Evolutionary conservation across 2,797 vertebrate species (phyloP).

Genomic region (Danio choprae): DNA sequence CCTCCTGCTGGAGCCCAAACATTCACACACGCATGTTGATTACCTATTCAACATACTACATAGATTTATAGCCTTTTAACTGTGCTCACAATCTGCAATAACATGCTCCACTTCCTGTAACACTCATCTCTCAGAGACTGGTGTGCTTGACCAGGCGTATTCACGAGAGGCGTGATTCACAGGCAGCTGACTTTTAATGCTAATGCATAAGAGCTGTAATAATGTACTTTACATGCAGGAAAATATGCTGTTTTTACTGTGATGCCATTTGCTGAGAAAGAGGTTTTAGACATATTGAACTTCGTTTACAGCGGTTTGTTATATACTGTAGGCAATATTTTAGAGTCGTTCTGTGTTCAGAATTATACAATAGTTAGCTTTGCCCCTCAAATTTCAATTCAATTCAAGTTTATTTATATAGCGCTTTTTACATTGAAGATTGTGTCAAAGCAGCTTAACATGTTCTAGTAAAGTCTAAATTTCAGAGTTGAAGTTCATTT

Average conservation of each 20-base stretch:
- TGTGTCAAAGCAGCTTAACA: too few relatives aligned
- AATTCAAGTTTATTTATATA: too few relatives aligned
- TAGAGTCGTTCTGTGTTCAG: background rate
- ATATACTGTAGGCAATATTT: background rate
- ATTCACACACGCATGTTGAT: constrained; percentile 13
- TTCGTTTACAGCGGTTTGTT: constrained; percentile 8
- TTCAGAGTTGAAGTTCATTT: too few relatives aligned
- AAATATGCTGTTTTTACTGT: constrained; percentile 38
- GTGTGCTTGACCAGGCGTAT: constrained; percentile 37
- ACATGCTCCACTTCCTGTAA: constrained; percentile 36
- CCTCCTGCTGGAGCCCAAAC: background rate
- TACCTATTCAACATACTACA: constrained; percentile 35
- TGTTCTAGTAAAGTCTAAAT: too few relatives aligned
- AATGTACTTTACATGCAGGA: constrained; percentile 21
- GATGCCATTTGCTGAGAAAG: constrained; percentile 7
- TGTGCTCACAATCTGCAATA: constrained; percentile 27
- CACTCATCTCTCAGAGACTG: constrained; percentile 38
- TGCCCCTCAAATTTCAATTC: background rate
- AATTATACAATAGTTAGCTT: constrained; percentile 12
- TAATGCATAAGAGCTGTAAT: constrained; percentile 35
- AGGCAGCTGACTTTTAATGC: constrained; percentile 41
- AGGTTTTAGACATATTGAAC: constrained; percentile 16
- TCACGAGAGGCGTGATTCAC: constrained; percentile 42
- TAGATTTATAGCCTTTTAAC: constrained; percentile 28
- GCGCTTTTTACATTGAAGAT: too few relatives aligned